Percentiles rank a stretch among this genome's conserved stretches.
Evolutionary conservation across 2,113 vertebrate species (phyloP).

Genomic region (Takifugu bimaculatus): DNA sequence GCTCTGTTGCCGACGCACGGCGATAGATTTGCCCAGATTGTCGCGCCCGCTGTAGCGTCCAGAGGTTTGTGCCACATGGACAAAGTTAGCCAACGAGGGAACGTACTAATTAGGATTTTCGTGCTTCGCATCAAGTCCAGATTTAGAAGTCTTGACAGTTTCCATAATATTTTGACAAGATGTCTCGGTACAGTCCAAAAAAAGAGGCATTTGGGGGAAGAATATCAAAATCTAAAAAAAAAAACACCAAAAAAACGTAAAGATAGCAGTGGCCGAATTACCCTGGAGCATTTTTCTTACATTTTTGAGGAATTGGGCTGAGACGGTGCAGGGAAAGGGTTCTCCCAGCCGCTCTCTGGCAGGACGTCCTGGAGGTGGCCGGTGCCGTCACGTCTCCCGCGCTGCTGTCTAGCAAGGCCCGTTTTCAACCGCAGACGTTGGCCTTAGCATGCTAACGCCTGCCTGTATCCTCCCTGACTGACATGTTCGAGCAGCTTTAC

Average conservation of each 20-base stretch:
- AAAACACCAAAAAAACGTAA: constrained; percentile 28
- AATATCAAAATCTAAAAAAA: constrained; percentile 67
- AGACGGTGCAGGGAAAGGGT: constrained; percentile 52
- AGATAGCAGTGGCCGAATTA: constrained; percentile 63
- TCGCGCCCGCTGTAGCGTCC: background rate
- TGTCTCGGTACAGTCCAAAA: constrained; percentile 44
- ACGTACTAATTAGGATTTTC: constrained; percentile 62
- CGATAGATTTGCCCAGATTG: too few relatives aligned
- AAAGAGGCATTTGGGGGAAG: constrained; percentile 50
- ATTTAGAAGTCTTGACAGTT: constrained; percentile 60
- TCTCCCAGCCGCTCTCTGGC: constrained; percentile 58
- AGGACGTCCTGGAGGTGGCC: constrained; percentile 59
- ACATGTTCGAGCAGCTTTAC: constrained; percentile 3
- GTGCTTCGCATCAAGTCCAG: constrained; percentile 35
- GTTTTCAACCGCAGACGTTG: constrained; percentile 43
- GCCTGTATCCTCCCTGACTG: constrained; percentile 23
- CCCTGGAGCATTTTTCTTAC: constrained; percentile 66
- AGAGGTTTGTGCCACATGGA: constrained; percentile 47
- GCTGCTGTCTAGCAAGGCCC: constrained; percentile 30
- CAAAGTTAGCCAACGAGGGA: constrained; percentile 47
- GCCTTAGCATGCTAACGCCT: constrained; percentile 20
- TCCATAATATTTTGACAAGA: constrained; percentile 66
- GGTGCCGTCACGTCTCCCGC: constrained; percentile 46
- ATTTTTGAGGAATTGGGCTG: constrained; percentile 65
- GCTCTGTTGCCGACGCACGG: background rate